Conservation (phyloP, 2,797 vertebrate species). For the Leuciscus waleckii region DNA sequence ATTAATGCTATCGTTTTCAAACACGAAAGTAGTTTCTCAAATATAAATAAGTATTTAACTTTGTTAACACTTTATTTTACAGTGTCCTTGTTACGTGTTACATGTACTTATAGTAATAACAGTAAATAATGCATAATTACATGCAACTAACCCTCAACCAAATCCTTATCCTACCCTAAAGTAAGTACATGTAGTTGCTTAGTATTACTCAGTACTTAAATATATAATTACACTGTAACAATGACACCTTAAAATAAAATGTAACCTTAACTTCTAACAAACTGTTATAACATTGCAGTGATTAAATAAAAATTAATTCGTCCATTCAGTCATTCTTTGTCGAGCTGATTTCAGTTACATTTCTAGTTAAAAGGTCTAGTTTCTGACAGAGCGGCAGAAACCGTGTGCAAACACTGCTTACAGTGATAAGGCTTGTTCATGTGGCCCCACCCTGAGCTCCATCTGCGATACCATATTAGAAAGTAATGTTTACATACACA, state of each 20-base stretch:
- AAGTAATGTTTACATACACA: neutral
- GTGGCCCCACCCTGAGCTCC: neutral
- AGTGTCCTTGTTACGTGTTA: no score
- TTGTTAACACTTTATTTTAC: no score
- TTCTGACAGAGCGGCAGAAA: neutral
- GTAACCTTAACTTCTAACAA: neutral
- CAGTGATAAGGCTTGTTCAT: neutral
- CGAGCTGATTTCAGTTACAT: neutral
- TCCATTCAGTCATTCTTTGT: neutral
- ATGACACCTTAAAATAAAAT: no score
- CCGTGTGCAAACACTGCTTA: neutral
- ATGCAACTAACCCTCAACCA: no score
- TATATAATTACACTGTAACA: no score
- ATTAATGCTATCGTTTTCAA: neutral
- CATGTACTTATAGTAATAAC: no score
- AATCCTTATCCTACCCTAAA: no score
- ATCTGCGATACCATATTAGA: neutral
- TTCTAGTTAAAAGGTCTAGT: neutral
- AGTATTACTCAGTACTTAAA: no score
- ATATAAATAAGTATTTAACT: neutral
- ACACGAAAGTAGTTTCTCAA: neutral
- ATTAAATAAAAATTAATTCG: neutral
- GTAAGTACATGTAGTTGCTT: no score
- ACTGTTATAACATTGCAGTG: neutral
- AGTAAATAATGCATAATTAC: no score